Percentiles rank a stretch among this genome's conserved stretches.
These are phyloP conservation scores for Diuraphis noxia DNA, from an alignment of 1,140 invertebrate genomes.

Conservation along the genomic window DNA sequence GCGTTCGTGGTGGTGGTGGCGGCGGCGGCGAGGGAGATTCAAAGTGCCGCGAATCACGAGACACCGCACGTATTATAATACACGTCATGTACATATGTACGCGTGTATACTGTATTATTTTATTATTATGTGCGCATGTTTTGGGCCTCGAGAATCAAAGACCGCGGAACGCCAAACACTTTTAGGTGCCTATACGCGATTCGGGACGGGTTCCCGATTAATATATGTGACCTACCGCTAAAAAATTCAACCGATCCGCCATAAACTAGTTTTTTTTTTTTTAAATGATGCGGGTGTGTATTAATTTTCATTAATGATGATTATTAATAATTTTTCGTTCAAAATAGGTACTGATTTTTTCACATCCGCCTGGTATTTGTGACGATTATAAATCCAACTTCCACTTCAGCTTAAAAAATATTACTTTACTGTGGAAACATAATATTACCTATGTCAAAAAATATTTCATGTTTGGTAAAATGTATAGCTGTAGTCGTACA, in stretches of 20 bases:
- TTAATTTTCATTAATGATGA: no score
- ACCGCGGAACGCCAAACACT: background rate
- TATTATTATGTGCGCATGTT: background rate
- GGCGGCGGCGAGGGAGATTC: background rate
- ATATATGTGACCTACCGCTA: background rate
- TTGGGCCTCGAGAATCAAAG: no score
- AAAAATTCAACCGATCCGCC: no score
- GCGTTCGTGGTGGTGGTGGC: background rate
- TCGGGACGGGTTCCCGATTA: background rate
- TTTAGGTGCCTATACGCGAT: background rate
- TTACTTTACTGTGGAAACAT: background rate
- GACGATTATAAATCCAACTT: background rate
- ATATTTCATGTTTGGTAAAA: background rate
- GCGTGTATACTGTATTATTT: background rate
- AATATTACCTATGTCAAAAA: background rate
- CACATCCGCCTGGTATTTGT: no score
- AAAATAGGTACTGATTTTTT: no score
- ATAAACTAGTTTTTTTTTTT: background rate
- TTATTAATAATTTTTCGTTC: no score
- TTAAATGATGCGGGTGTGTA: no score
- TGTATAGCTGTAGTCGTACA: background rate
- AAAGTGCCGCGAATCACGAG: slow-evolving; percentile 40
- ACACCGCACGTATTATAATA: background rate
- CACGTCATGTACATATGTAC: background rate
- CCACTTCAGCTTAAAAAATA: background rate